A percentile compares a stretch with the other conserved stretches of the same genome.
Evolutionary conservation across 2,113 vertebrate species (phyloP).

Genomic region (Vulpes ferrilata): DNA sequence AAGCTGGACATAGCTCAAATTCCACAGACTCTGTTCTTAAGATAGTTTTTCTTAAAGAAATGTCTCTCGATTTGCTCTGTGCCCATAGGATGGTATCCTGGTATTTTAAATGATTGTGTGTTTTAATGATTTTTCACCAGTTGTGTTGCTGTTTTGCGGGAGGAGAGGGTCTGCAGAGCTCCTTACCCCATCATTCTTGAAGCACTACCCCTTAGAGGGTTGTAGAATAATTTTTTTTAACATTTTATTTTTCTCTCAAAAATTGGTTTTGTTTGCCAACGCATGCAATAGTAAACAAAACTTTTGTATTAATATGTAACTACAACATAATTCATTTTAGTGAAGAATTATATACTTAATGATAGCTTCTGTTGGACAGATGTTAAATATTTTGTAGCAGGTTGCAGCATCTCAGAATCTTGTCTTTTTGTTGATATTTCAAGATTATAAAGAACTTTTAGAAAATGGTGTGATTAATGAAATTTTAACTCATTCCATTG

Average conservation of each 20-base stretch:
- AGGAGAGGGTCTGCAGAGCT: neutral
- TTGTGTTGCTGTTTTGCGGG: neutral
- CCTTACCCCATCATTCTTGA: neutral
- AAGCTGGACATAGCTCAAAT: neutral
- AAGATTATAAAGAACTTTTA: neutral
- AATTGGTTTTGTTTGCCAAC: neutral
- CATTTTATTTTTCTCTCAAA: conserved; percentile 18
- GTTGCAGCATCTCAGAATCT: neutral
- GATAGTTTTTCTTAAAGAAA: neutral
- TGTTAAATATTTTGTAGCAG: neutral
- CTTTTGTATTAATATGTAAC: neutral
- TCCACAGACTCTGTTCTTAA: neutral
- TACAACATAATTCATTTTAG: neutral
- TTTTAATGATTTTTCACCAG: neutral
- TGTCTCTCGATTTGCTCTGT: neutral
- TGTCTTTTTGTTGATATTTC: neutral
- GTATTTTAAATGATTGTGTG: neutral
- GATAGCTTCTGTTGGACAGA: neutral
- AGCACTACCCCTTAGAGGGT: neutral
- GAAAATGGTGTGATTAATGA: neutral
- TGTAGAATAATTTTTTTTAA: neutral
- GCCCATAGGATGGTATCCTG: neutral
- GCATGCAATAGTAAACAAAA: neutral
- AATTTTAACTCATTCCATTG: neutral
- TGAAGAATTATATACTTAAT: neutral